A percentile compares a stretch with the other conserved stretches of the same genome.
Conservation (phyloP, 2,797 vertebrate species). For the Melanogrammus aeglefinus region DNA sequence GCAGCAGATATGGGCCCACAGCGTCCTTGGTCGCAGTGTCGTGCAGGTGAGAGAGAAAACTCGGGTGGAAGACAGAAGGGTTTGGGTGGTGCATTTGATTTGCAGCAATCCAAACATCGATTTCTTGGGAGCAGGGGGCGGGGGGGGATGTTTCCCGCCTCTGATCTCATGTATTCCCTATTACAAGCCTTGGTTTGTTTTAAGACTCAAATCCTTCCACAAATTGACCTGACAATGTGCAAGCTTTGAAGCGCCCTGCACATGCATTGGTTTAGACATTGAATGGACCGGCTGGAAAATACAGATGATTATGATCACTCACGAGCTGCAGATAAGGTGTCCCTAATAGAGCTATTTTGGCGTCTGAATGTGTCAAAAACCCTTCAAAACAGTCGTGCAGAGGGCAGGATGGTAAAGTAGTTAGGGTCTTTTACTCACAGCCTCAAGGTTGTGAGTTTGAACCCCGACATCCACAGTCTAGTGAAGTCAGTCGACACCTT, state of each 20-base stretch:
- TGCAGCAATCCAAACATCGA: neutral
- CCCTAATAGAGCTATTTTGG: neutral
- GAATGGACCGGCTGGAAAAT: neutral
- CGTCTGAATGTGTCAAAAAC: neutral
- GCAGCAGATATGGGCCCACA: slow-evolving; percentile 30
- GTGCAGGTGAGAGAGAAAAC: too few relatives aligned
- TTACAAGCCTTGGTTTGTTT: neutral
- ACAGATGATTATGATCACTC: neutral
- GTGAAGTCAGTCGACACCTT: too few relatives aligned
- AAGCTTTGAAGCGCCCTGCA: neutral
- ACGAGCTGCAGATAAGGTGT: neutral
- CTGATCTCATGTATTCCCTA: neutral
- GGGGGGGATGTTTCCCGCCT: neutral
- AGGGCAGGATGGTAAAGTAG: neutral
- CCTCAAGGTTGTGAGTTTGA: too few relatives aligned
- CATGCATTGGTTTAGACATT: neutral
- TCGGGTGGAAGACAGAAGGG: neutral
- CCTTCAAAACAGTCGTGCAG: neutral
- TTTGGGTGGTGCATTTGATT: neutral
- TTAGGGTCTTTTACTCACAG: neutral
- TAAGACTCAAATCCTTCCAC: too few relatives aligned
- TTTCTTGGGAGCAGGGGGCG: neutral
- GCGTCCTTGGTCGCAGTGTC: slow-evolving; percentile 7
- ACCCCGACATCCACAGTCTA: neutral
- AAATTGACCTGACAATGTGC: neutral